A percentile compares a stretch with the other conserved stretches of the same genome.
These are phyloP conservation scores for Cerceris rybyensis DNA, from an alignment of 2,888 invertebrate genomes.

Conservation along the genomic window DNA sequence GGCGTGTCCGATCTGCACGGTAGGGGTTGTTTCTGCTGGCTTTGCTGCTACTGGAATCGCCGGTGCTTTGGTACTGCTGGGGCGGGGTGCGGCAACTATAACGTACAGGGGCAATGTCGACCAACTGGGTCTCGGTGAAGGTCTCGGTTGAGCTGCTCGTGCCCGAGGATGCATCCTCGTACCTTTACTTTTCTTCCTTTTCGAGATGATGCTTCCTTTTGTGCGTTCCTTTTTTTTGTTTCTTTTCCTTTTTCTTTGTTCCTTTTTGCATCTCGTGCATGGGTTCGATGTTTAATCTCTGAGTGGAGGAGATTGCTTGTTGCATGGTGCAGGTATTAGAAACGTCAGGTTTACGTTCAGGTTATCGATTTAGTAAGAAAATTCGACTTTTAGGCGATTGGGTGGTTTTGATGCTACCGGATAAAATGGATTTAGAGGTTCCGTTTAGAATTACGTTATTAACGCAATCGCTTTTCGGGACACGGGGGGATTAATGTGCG, in stretches of 20 bases:
- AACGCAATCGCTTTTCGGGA: background rate
- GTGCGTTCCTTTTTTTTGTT: background rate
- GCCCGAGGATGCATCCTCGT: conserved; percentile 50
- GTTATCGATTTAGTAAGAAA: background rate
- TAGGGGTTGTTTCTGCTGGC: conserved; percentile 28
- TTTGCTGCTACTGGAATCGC: conserved; percentile 13
- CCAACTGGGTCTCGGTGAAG: conserved; percentile 80
- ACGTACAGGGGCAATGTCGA: conserved; percentile 79
- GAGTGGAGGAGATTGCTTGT: background rate
- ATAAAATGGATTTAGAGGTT: too few relatives aligned
- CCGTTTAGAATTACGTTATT: too few relatives aligned
- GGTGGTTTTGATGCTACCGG: too few relatives aligned
- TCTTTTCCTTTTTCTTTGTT: background rate
- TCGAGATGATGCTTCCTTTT: background rate
- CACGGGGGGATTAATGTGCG: background rate
- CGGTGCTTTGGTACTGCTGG: conserved; percentile 8
- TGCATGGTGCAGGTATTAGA: too few relatives aligned
- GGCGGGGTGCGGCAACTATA: conserved; percentile 56
- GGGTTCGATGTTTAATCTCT: background rate
- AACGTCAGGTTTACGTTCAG: too few relatives aligned
- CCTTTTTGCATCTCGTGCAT: background rate
- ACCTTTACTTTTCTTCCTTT: conserved; percentile 20
- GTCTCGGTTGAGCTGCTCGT: conserved; percentile 68
- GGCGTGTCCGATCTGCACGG: conserved; percentile 21
- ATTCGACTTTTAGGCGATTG: background rate